phyloP scores from a whole-genome alignment of 2,797 vertebrate genomes.

The Champsocephalus gunnari region DNA sequence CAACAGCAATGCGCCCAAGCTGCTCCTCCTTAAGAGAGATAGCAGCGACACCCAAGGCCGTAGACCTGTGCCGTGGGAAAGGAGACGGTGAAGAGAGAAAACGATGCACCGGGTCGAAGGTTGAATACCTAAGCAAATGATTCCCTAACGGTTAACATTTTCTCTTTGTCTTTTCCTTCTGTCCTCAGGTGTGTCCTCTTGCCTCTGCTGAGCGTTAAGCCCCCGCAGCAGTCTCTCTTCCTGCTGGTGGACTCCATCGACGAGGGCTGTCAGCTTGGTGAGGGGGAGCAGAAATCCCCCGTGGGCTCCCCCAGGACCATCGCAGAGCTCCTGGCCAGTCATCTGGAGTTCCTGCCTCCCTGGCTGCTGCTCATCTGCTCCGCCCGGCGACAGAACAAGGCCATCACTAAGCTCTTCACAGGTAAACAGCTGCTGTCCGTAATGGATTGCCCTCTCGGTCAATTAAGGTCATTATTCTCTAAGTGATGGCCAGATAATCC shows the following conservation, averaged over 20 bases:
- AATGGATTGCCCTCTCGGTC: neutral
- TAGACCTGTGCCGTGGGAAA: too few relatives aligned
- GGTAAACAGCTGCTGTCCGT: constrained; percentile 69
- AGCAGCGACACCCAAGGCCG: too few relatives aligned
- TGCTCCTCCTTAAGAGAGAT: too few relatives aligned
- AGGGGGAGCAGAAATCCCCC: constrained; percentile 88
- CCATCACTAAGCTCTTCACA: constrained; percentile 97
- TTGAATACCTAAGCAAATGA: too few relatives aligned
- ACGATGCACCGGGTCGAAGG: too few relatives aligned
- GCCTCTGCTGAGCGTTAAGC: constrained; percentile 91
- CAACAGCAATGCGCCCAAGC: too few relatives aligned
- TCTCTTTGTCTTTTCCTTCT: neutral
- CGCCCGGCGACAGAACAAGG: constrained; percentile 95
- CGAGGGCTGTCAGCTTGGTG: constrained; percentile 89
- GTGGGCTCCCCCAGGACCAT: constrained; percentile 89
- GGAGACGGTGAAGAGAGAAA: too few relatives aligned
- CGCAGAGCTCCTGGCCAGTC: constrained; percentile 93
- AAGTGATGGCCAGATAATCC: neutral
- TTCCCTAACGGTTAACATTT: too few relatives aligned
- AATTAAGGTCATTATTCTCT: neutral
- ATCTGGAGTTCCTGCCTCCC: constrained; percentile 96
- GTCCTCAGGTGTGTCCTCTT: constrained; percentile 91
- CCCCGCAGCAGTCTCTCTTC: constrained; percentile 92
- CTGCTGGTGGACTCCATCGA: constrained; percentile 96
- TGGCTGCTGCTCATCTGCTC: constrained; percentile 98